A percentile compares a stretch with the other conserved stretches of the same genome.
These are phyloP conservation scores for Onychomys arenicola DNA, from an alignment of 2,797 vertebrate species.

Conservation along the genomic window DNA sequence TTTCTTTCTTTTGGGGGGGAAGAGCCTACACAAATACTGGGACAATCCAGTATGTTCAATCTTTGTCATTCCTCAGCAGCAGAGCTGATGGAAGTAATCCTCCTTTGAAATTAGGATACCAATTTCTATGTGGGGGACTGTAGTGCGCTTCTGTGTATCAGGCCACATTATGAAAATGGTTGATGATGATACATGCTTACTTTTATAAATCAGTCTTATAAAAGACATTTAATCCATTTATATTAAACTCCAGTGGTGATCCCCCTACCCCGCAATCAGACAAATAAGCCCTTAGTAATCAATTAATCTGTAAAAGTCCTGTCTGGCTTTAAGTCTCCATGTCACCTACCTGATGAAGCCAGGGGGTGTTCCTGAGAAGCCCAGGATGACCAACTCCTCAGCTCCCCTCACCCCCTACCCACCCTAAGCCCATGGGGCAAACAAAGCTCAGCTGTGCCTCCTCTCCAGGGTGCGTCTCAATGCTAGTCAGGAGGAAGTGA, in stretches of 20 bases:
- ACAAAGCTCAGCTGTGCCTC: not conserved
- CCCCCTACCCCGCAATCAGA: not conserved
- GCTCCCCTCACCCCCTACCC: too few relatives aligned
- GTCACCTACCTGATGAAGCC: not conserved
- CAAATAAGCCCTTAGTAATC: not conserved
- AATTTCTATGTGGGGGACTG: not conserved
- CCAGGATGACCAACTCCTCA: not conserved
- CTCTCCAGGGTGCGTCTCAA: not conserved
- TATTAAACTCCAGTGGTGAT: not conserved
- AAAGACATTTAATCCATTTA: not conserved
- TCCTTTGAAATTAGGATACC: not conserved
- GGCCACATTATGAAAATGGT: not conserved
- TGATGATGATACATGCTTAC: not conserved
- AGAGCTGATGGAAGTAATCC: not conserved
- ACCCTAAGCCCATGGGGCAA: not conserved
- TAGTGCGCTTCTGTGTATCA: not conserved
- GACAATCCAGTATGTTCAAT: not conserved
- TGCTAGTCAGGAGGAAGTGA: not conserved
- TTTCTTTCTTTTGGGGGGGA: not conserved
- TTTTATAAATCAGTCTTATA: conserved; percentile 5
- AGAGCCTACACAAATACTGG: not conserved
- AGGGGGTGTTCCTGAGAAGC: not conserved
- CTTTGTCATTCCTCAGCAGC: not conserved
- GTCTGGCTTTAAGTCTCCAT: not conserved
- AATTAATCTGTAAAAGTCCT: not conserved